These are phyloP conservation scores for Hyposmocoma kahamanoa DNA, from an alignment of 1,140 invertebrate genomes.

Conservation along the genomic window DNA sequence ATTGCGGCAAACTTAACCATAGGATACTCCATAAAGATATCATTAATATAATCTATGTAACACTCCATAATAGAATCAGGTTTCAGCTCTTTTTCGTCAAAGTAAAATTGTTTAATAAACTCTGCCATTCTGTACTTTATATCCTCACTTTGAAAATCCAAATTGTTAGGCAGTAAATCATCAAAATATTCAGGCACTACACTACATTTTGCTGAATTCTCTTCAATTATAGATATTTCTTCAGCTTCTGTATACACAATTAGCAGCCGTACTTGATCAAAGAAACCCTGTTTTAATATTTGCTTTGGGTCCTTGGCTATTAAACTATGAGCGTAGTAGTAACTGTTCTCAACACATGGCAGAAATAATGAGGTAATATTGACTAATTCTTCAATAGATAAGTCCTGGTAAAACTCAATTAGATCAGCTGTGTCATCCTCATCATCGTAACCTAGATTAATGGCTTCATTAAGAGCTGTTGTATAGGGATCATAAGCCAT, in stretches of 20 bases:
- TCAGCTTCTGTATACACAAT: constrained; percentile 31
- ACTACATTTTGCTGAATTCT: constrained; percentile 24
- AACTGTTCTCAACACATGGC: constrained; percentile 41
- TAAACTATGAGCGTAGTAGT: constrained; percentile 20
- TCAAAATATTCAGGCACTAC: constrained; percentile 32
- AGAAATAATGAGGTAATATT: constrained; percentile 31
- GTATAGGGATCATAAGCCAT: constrained; percentile 31
- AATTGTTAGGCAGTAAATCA: constrained; percentile 41
- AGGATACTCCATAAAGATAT: constrained; percentile 44
- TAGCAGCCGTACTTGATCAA: constrained; percentile 38
- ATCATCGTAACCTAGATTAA: constrained; percentile 30
- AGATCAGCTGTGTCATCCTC: constrained; percentile 14
- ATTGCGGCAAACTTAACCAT: constrained; percentile 35
- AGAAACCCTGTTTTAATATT: constrained; percentile 27
- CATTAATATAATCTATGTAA: constrained; percentile 44
- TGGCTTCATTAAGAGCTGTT: constrained; percentile 24
- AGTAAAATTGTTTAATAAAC: constrained; percentile 48
- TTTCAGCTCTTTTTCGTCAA: constrained; percentile 21
- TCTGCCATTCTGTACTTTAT: constrained; percentile 29
- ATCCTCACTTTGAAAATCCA: constrained; percentile 29
- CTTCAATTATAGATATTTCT: constrained; percentile 17
- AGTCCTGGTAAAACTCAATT: constrained; percentile 27
- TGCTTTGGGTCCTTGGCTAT: constrained; percentile 38
- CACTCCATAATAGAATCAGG: constrained; percentile 20
- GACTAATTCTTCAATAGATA: constrained; percentile 14